These are phyloP conservation scores for Lysandra bellargus DNA, from an alignment of 2,888 invertebrate genomes.

Conservation along the genomic window DNA sequence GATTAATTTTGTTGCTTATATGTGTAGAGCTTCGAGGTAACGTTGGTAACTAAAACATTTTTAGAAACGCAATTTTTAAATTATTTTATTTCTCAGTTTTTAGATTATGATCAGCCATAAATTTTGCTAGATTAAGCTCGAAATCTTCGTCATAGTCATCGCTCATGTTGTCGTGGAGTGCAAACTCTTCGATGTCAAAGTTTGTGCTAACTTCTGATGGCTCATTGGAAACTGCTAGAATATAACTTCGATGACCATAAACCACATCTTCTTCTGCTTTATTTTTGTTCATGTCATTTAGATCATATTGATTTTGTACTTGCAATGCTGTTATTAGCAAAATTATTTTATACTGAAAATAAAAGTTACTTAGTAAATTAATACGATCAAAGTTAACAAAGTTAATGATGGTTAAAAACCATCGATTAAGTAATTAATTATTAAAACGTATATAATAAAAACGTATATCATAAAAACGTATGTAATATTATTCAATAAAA, in stretches of 20 bases:
- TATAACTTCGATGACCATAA: too few relatives aligned
- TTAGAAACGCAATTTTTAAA: not conserved
- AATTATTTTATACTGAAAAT: too few relatives aligned
- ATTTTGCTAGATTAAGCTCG: not conserved
- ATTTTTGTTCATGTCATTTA: not conserved
- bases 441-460: too few relatives aligned
- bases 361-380: too few relatives aligned
- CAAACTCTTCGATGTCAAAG: not conserved
- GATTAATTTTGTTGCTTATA: not conserved
- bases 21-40: not conserved
- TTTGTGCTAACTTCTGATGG: not conserved
- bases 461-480: too few relatives aligned
- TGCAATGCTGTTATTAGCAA: not conserved
- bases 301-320: not conserved
- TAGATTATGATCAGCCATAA: not conserved
- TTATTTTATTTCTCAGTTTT: not conserved
- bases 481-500: not conserved
- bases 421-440: too few relatives aligned
- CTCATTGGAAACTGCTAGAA: not conserved
- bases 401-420: too few relatives aligned
- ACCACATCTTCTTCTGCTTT: not conserved
- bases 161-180: not conserved
- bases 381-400: too few relatives aligned
- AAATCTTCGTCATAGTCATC: slow-evolving; percentile 1
- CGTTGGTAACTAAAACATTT: not conserved